Evolutionary conservation across 2,113 vertebrate species (phyloP).

Genomic region (Pogona vitticeps): DNA sequence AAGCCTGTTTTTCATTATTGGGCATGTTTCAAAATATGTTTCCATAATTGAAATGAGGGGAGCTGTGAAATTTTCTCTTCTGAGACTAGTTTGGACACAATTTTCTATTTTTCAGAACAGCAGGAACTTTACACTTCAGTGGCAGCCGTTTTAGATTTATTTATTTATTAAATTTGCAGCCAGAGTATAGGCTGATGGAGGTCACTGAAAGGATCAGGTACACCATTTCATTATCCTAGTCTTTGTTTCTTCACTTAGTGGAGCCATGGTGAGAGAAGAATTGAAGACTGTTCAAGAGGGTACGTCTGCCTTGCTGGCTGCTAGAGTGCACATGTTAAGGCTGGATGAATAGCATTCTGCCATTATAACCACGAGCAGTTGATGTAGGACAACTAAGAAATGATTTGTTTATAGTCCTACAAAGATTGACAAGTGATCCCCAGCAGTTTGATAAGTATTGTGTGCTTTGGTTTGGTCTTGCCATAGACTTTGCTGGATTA

Average conservation of each 20-base stretch:
- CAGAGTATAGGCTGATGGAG: rapidly evolving
- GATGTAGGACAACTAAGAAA: background rate
- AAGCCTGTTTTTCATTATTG: background rate
- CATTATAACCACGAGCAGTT: background rate
- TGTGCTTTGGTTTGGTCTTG: no score
- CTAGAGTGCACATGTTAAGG: background rate
- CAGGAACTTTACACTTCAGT: conserved; percentile 6
- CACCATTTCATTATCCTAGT: background rate
- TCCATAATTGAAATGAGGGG: conserved; percentile 16
- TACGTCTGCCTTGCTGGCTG: no score
- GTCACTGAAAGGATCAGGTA: background rate
- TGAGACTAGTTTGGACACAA: background rate
- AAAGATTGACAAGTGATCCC: background rate
- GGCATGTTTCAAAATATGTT: background rate
- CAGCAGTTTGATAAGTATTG: background rate
- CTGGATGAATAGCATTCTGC: no score
- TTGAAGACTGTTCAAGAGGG: background rate
- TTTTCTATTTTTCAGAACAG: conserved; percentile 21
- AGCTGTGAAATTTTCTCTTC: conserved; percentile 16
- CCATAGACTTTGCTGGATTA: no score
- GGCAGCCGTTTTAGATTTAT: background rate
- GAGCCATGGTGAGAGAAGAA: background rate
- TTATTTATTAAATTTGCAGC: background rate
- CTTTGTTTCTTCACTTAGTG: rapidly evolving
- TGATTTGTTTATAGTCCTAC: background rate